Percentiles rank a stretch among this genome's conserved stretches.
Evolutionary conservation across 1,140 invertebrate genomes (phyloP).

Genomic region (Saccostrea glomerata): DNA sequence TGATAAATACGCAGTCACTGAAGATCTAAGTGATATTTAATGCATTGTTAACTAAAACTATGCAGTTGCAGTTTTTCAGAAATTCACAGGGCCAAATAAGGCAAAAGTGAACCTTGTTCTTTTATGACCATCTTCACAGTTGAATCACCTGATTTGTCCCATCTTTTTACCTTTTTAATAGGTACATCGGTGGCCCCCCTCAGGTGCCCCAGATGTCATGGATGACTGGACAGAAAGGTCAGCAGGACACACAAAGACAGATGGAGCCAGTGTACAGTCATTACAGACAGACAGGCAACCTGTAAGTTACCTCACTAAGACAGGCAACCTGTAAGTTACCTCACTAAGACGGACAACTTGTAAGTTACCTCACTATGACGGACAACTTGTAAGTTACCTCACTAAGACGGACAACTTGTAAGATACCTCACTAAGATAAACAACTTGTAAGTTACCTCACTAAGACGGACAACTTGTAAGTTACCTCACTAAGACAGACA

Average conservation of each 20-base stretch:
- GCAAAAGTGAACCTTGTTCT: too few relatives aligned
- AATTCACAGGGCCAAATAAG: too few relatives aligned
- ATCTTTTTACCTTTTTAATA: not conserved
- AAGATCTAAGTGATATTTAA: too few relatives aligned
- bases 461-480: too few relatives aligned
- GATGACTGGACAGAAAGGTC: conserved; percentile 60
- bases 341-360: not conserved
- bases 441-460: too few relatives aligned
- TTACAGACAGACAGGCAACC: conserved; percentile 44
- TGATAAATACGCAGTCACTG: too few relatives aligned
- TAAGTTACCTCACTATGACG: not conserved
- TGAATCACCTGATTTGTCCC: not conserved
- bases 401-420: too few relatives aligned
- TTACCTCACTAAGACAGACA: too few relatives aligned
- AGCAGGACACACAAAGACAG: conserved; percentile 48
- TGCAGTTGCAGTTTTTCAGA: too few relatives aligned
- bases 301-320: conserved; percentile 48
- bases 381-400: not conserved
- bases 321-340: not conserved
- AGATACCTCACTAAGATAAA: too few relatives aligned
- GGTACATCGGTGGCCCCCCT: conserved; percentile 22
- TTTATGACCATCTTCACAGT: too few relatives aligned
- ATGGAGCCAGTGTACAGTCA: conserved; percentile 55
- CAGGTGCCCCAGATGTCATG: conserved; percentile 63
- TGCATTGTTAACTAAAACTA: too few relatives aligned